Base-by-base conservation (phyloP, 2,797 vertebrate genomes). In the Protonibea diacanthus region DNA sequence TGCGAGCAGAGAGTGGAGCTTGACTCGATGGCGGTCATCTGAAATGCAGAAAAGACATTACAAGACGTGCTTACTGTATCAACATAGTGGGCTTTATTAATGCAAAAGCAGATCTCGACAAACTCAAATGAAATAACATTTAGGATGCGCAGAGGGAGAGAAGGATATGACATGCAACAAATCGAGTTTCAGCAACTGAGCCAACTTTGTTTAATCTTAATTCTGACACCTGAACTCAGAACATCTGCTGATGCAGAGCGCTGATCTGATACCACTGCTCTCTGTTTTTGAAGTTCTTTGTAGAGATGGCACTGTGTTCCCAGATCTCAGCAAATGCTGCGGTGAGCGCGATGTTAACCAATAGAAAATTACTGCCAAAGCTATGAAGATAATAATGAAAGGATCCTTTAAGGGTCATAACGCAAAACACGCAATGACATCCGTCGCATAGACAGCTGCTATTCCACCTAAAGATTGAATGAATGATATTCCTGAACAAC, bases 21-120 rank as follows among this genome's bases (percentile, higher is more conserved):
- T 97, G 79, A 98, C 97, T 0, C 97, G 95, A 89, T 98, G 98
- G 1, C 97, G 96, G 74, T 99, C 98, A 0, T 98, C 98, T 99
- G 91, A 12, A 90, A 86, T 0, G n/a, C 38, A 74, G 1, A 65
- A 64, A 65, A 1, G 15, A 2, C 20, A 49, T 7, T 29, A 44
- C 38, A 60, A 78, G 12, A 55, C 15, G 17, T 2, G 40, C 61
- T 25, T n/a, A 59, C 20, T 29, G 10, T n/a, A 29, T 66, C 17
- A 23, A 25, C 6, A 29, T 6, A n/a, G 15, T 47, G 8, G 21
- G 14, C 68, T 58, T 45, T 27, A 20, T 63, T 29, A 2, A 49
- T 17, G n/a, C 29, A 48, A 59, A 29, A 53, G 42, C 9, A 25
- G 18, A 70, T 44, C 18, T 59, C 52, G n/a, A 48, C 14, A 48